Base-by-base conservation (phyloP, 2,888 invertebrate species). In the Lymantria dispar region DNA sequence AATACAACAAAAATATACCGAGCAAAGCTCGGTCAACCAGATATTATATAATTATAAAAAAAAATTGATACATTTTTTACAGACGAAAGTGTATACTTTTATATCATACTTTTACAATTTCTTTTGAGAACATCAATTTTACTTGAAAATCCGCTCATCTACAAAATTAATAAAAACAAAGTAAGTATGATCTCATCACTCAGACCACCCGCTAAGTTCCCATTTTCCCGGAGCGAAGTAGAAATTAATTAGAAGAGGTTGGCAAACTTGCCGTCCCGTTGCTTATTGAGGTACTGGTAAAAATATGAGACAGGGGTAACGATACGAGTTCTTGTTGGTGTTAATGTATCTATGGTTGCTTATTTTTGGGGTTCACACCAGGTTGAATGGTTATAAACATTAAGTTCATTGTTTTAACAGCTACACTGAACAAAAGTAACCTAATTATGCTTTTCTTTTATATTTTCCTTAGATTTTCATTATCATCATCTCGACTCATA, bases 181-280 rank as follows among this genome's bases (percentile, higher is more conserved):
- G 0, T n/a, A 12, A 36, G 37, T 33, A 11, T 12, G 3, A 15
- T 51, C 56, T 60, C 46, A 11, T 56, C 29, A 31, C 62, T 72
- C 70, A 50, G 11, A 43, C 72, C 76, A 70, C 41, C 44, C 37
- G 29, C 56, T 55, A 64, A 60, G 67, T 70, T 72, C 71, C 72
- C 81, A 78, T 80, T 82, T 81, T 79, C 78, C 76, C 78, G 76
- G 80, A 82, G 84, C 83, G 82, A 78, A 85, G 85, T 81, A 80
- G 87, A 87, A 87, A 87, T 87, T 87, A 87, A 87, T 87, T 87
- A 87, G 85, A 87, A 83, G 82, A 86, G 83, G 85, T 84, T 82
- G 78, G 85, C 80, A 85, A 87, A 87, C 81, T 87, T 85, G 80
- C 72, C 80, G 76, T 76, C 68, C 72, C 75, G 73, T 57, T 79